Conservation (phyloP, 2,888 invertebrate species). For the Quadroppia sp. region DNA sequence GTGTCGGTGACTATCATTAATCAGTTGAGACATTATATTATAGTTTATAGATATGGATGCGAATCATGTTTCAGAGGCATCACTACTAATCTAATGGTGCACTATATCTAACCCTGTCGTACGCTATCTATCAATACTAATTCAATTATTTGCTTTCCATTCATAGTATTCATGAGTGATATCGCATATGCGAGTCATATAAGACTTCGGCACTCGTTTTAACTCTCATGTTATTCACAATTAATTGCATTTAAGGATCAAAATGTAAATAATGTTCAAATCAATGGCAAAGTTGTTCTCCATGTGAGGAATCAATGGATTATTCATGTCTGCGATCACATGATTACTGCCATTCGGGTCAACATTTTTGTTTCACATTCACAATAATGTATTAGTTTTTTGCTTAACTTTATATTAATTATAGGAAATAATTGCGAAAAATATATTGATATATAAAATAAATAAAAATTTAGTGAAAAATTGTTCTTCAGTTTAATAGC, state of each 20-base stretch:
- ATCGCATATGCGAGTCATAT: background rate
- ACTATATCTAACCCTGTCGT: background rate
- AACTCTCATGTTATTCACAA: background rate
- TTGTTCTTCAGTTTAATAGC: too few species aligned
- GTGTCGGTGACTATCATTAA: background rate
- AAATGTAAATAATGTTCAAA: background rate
- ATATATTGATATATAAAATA: too few species aligned
- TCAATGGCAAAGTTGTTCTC: background rate
- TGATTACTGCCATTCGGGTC: too few species aligned
- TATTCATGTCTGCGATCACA: too few species aligned
- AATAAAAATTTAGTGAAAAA: too few species aligned
- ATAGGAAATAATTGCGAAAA: too few species aligned
- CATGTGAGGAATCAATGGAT: too few species aligned
- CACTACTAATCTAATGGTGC: background rate
- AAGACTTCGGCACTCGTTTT: background rate
- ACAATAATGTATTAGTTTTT: too few species aligned
- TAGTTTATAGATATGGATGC: background rate
- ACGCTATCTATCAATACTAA: background rate
- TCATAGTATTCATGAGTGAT: background rate
- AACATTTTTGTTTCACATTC: too few species aligned
- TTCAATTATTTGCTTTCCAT: constrained; percentile 10
- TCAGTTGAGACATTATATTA: background rate
- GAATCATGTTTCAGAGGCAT: background rate
- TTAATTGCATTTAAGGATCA: background rate
- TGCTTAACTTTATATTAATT: too few species aligned